phyloP scores from a whole-genome alignment of 2,113 vertebrate species.

The Abramis brama region DNA sequence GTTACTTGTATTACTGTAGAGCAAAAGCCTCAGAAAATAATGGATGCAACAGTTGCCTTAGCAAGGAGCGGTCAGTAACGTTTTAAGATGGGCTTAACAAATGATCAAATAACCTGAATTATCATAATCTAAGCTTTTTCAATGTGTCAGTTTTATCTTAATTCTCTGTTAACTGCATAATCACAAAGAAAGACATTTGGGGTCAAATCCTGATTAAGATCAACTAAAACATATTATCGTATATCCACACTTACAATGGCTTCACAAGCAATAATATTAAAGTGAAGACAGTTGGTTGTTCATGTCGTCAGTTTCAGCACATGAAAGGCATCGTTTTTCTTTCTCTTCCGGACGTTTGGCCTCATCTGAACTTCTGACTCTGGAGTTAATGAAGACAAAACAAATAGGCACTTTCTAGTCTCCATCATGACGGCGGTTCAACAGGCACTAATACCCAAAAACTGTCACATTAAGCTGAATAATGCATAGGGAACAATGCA shows the following conservation, averaged over 20 bases:
- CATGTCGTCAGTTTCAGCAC: background rate
- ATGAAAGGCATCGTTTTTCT: slow-evolving; percentile 14
- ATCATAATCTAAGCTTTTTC: background rate
- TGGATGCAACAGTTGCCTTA: background rate
- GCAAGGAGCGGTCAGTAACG: too few species aligned
- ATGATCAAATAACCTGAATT: background rate
- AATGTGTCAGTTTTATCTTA: background rate
- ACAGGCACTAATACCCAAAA: slow-evolving; percentile 26
- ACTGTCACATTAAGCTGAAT: slow-evolving; percentile 40
- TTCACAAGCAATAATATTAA: background rate
- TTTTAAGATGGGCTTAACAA: background rate
- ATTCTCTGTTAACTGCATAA: background rate
- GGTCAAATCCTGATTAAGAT: background rate
- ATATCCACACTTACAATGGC: background rate
- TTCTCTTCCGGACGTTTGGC: slow-evolving; percentile 14
- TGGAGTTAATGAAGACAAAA: slow-evolving; percentile 33
- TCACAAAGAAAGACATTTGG: background rate
- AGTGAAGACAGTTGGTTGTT: background rate
- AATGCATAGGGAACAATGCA: slow-evolving; percentile 20
- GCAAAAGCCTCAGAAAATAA: background rate
- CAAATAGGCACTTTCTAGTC: slow-evolving; percentile 5
- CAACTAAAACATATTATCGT: background rate
- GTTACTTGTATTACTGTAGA: background rate
- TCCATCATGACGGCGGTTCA: slow-evolving; percentile 18
- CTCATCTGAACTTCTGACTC: slow-evolving; percentile 45